Evolutionary conservation across 2,797 vertebrate species (phyloP).

Genomic region (Amblyraja radiata): DNA sequence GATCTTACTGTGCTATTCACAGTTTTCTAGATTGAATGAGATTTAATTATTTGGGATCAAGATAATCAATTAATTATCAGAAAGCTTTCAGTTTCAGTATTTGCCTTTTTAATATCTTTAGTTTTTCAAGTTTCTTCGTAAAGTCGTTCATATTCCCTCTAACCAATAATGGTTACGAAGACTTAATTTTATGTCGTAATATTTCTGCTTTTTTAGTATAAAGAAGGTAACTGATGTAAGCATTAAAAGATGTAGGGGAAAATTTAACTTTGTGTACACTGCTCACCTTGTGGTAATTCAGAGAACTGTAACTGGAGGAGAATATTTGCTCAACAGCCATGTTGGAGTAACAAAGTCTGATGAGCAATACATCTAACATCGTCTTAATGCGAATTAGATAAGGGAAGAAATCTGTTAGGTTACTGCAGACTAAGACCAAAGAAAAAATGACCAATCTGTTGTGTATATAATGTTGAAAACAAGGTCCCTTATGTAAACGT

Average conservation of each 20-base stretch:
- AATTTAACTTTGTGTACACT: conserved; percentile 76
- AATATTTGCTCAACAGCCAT: conserved; percentile 99
- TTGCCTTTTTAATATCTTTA: neutral
- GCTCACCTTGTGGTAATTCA: conserved; percentile 91
- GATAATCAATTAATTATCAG: neutral
- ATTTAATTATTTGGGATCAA: neutral
- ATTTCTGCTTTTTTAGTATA: neutral
- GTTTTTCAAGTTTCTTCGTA: neutral
- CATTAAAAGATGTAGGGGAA: conserved; percentile 44
- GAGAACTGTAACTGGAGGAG: conserved; percentile 83
- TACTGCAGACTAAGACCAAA: conserved; percentile 82
- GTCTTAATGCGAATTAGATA: conserved; percentile 34
- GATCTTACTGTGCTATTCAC: neutral
- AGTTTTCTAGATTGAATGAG: neutral
- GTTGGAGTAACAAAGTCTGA: conserved; percentile 52
- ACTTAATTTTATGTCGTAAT: neutral
- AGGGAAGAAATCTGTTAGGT: conserved; percentile 44
- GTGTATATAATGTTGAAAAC: conserved; percentile 39
- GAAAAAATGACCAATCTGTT: conserved; percentile 20
- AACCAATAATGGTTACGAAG: neutral
- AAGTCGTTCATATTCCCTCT: neutral
- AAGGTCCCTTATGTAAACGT: conserved; percentile 37
- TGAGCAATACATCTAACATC: conserved; percentile 32
- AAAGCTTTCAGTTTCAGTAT: neutral
- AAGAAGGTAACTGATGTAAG: neutral